Evolutionary conservation across 2,113 vertebrate genomes (phyloP).

Genomic region (Trematomus loennbergii): DNA sequence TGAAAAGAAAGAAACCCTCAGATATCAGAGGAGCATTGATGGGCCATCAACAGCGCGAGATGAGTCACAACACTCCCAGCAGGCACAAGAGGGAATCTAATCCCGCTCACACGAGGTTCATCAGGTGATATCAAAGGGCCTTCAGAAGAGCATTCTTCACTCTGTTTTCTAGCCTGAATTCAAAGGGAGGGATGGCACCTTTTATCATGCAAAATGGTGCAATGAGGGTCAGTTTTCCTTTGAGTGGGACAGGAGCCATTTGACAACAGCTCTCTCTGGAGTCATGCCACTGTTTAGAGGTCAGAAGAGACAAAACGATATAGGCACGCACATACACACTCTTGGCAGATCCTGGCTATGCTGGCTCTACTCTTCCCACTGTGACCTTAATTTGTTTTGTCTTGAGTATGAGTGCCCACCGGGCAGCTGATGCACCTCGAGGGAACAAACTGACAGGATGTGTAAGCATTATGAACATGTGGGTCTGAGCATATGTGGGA

Average conservation of each 20-base stretch:
- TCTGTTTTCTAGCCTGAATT: constrained; percentile 37
- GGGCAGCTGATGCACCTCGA: constrained; percentile 71
- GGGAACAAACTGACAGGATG: constrained; percentile 68
- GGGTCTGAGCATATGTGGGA: constrained; percentile 42
- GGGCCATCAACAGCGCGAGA: constrained; percentile 32
- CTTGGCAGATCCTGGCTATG: constrained; percentile 49
- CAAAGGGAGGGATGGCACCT: constrained; percentile 46
- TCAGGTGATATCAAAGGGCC: constrained; percentile 59
- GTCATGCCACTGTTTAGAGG: constrained; percentile 63
- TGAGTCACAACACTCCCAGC: constrained; percentile 52
- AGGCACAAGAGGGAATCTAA: constrained; percentile 33
- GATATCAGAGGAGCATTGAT: constrained; percentile 32
- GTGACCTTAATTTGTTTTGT: constrained; percentile 86
- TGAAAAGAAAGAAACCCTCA: constrained; percentile 32
- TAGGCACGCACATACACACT: constrained; percentile 40
- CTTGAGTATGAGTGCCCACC: constrained; percentile 74
- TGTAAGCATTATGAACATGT: constrained; percentile 41
- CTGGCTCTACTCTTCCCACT: constrained; percentile 68
- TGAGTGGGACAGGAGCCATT: constrained; percentile 50
- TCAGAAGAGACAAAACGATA: constrained; percentile 42
- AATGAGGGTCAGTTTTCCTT: constrained; percentile 52
- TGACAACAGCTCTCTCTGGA: constrained; percentile 55
- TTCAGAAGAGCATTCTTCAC: constrained; percentile 48
- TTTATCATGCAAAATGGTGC: constrained; percentile 62
- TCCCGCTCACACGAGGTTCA: too few species aligned